Conservation (phyloP, 2,888 invertebrate species). For the Drosophila acutilabella region DNA sequence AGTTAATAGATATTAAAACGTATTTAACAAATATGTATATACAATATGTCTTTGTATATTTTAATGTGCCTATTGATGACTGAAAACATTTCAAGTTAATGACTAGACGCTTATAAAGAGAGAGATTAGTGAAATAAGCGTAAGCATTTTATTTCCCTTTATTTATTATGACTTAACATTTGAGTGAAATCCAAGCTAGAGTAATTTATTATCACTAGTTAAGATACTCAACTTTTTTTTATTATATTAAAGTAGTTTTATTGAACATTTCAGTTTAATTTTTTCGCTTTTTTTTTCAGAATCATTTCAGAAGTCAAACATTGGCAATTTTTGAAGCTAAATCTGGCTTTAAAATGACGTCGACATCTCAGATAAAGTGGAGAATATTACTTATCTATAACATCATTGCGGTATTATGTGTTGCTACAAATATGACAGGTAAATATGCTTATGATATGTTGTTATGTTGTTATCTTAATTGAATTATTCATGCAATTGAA, state of each 20-base stretch:
- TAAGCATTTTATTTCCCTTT: background rate
- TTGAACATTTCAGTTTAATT: background rate
- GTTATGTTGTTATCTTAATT: background rate
- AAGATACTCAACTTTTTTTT: background rate
- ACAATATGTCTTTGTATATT: background rate
- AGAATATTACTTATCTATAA: conserved; percentile 11
- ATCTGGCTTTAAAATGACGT: conserved; percentile 31
- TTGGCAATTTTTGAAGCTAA: conserved; percentile 10
- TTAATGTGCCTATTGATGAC: background rate
- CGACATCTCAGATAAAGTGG: conserved; percentile 1
- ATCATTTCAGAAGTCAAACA: background rate
- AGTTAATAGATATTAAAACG: too few relatives aligned
- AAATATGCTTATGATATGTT: background rate
- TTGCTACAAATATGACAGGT: conserved; percentile 34
- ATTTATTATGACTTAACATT: background rate
- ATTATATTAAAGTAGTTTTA: background rate
- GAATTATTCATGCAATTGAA: conserved; percentile 1
- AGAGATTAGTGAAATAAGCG: conserved; percentile 6
- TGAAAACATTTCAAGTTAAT: background rate
- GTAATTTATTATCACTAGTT: background rate
- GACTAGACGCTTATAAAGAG: background rate
- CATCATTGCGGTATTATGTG: conserved; percentile 6
- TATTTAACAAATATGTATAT: too few relatives aligned
- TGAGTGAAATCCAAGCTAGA: background rate
- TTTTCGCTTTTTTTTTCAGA: conserved; percentile 19